Conservation (phyloP, 23 tunicate genomes). For the Phallusia fumigata region DNA sequence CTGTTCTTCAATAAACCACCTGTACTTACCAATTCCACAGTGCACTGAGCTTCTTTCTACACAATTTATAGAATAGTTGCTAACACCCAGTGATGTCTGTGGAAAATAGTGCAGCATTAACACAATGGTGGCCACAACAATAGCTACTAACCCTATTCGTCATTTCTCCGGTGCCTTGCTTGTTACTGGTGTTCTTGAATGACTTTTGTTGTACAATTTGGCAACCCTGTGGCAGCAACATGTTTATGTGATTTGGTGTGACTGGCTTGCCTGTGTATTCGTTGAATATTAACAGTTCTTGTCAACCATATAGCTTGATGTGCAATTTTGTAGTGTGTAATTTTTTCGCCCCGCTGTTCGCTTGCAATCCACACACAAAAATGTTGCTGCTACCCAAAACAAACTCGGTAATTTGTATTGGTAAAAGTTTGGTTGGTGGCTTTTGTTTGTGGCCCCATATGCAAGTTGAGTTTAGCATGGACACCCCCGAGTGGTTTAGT, state of each 20-base stretch:
- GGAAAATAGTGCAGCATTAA: neutral
- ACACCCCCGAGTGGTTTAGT: neutral
- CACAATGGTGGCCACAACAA: conserved; percentile 1
- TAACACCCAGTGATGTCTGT: neutral
- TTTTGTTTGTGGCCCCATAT: neutral
- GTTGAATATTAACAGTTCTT: neutral
- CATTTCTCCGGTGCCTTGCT: neutral
- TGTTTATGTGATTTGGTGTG: conserved; percentile 2
- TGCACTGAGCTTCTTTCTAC: neutral
- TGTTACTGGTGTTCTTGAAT: neutral
- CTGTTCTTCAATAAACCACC: conserved; percentile 13
- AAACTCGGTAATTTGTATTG: neutral
- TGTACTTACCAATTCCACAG: neutral
- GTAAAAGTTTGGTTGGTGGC: neutral
- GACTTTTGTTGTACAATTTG: neutral
- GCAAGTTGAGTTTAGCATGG: neutral
- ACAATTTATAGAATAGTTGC: too few relatives aligned
- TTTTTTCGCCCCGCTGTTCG: neutral
- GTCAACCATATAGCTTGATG: neutral
- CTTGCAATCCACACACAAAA: neutral
- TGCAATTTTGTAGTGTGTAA: neutral
- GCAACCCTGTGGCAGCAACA: neutral
- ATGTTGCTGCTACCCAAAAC: conserved; percentile 2
- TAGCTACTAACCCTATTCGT: neutral
- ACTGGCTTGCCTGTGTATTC: conserved; percentile 4